These are phyloP conservation scores for Microhierax caerulescens DNA, from an alignment of 2,797 vertebrate genomes.

Conservation along the genomic window DNA sequence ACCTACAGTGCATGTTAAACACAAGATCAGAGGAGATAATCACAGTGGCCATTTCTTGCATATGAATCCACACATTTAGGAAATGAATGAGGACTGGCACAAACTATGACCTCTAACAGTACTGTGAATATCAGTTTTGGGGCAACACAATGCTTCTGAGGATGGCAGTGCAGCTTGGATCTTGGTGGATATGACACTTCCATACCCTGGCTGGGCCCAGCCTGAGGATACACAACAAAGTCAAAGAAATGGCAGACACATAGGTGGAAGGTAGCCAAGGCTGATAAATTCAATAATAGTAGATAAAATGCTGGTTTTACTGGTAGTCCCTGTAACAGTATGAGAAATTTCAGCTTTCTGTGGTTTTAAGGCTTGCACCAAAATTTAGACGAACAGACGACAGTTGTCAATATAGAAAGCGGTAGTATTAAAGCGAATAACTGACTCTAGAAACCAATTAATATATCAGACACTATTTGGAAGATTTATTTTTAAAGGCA, in stretches of 20 bases:
- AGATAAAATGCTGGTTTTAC: not conserved
- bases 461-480: not conserved
- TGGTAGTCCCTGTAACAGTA: not conserved
- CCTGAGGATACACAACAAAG: not conserved
- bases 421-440: not conserved
- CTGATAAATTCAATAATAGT: not conserved
- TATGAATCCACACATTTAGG: not conserved
- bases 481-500: not conserved
- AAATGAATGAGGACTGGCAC: not conserved
- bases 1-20: not conserved
- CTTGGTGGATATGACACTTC: not conserved
- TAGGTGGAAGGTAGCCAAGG: not conserved
- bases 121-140: not conserved
- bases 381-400: not conserved
- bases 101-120: not conserved
- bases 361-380: not conserved
- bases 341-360: not conserved
- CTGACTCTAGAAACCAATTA: not conserved
- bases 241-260: not conserved
- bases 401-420: not conserved
- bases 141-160: not conserved
- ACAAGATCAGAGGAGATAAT: not conserved
- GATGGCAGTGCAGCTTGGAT: not conserved
- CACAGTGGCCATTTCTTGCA: not conserved
- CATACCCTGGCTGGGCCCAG: not conserved